Base-by-base conservation (phyloP, 2,113 vertebrate genomes). In the Acanthochromis polyacanthus region DNA sequence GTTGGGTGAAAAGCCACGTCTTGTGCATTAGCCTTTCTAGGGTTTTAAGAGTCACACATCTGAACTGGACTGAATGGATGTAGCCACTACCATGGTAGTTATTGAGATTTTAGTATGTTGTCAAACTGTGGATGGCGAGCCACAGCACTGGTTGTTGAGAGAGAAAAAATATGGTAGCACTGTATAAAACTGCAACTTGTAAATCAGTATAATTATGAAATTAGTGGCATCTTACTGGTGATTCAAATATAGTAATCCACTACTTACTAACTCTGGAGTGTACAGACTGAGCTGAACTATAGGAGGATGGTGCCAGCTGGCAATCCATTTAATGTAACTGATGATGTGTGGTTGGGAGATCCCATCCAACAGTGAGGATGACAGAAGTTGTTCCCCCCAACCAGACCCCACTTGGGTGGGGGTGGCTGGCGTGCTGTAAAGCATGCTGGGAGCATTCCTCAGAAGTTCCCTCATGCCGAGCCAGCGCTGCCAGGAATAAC, bases 381-480 rank as follows among this genome's bases (percentile, higher is more conserved):
- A 60, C 81, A 73, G 56, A 57, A 55, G 50, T 64, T 55, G 43
- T 15, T 15, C 52, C 53, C 45, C 52, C 71, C 62, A 17, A 28
- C 28, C 62, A 28, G 36, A 62, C 50, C 60, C 51, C 12, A 55
- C 25, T 51, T 48, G 46, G 32, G 5, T 55, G 38, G 40, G 65
- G 17, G n/a, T 19, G 48, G n/a, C 25, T 1, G 22, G 9, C 32
- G n/a, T 50, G 62, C 73, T 72, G 50, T 64, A 4, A 71, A 46
- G 70, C 77, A 67, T 53, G 70, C 61, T 55, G 63, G 71, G 68
- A 63, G 66, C 76, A 84, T 88, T 87, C 83, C 84, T 83, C 57
- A 80, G 79, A 78, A 53, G 36, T 85, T 75, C 75, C 82, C 83
- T 92, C 89, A 88, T 80, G 62, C 66, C 17, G 46, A 82, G 66